These are phyloP conservation scores for Protobothrops mucrosquamatus DNA, from an alignment of 2,113 vertebrate genomes.

Conservation along the genomic window DNA sequence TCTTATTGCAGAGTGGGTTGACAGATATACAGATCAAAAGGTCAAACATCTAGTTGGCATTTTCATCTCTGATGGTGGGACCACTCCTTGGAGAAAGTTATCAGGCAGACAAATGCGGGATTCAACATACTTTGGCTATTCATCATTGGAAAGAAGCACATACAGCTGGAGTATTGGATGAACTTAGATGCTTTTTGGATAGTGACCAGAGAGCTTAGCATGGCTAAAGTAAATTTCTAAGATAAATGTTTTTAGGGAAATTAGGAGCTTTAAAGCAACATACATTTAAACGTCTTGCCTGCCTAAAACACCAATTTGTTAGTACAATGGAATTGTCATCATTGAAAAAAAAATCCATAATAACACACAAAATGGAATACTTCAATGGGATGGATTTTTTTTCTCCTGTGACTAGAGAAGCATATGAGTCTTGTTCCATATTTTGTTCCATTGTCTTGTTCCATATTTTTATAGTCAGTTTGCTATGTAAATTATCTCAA, in stretches of 20 bases:
- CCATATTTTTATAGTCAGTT: constrained; percentile 28
- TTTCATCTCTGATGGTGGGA: not conserved
- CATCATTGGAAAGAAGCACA: not conserved
- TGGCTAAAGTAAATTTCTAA: not conserved
- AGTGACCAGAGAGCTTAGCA: not conserved
- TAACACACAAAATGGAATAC: not conserved
- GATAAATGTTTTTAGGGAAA: not conserved
- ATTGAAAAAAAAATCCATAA: not conserved
- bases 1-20: constrained; percentile 1
- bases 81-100: not conserved
- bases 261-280: not conserved
- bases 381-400: not conserved
- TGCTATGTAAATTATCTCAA: constrained; percentile 24
- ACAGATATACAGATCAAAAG: not conserved
- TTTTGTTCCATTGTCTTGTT: not conserved
- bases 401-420: not conserved
- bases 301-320: not conserved
- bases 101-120: not conserved
- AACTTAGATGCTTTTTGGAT: not conserved
- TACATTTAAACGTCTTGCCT: not conserved
- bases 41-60: too few relatives aligned
- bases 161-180: not conserved
- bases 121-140: not conserved
- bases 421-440: not conserved
- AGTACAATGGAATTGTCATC: not conserved